Evolutionary conservation across 1,140 invertebrate species (phyloP), one percentile per base, ranked within the genome.

Genomic region (Oryctes rhinoceros): DNA sequence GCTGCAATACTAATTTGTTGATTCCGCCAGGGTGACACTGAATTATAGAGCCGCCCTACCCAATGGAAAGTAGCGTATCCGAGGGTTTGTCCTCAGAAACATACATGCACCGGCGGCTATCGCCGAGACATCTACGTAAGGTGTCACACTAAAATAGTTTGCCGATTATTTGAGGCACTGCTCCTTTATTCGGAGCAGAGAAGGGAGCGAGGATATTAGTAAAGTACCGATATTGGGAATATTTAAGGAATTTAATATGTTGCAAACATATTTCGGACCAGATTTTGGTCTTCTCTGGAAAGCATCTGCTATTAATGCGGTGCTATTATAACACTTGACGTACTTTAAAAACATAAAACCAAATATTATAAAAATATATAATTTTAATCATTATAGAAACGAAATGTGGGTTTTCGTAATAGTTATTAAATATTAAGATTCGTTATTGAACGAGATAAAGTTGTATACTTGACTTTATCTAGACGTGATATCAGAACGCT

Each of bases 1-100:
- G 84, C 83, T 84, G 84, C 86, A 86, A 86, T 87, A 87, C 87
- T 87, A 87, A 87, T 87, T 87, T 86, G 87, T 86, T 87, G 86
- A 86, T 87, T 87, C 86, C 85, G 81, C 83, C 81, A 85, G 81
- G 83, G 84, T 83, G 87, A 87, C 87, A 86, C 82, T 87, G 86
- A 87, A 83, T 87, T 87, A 87, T 87, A 81, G 78, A 79, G 62
- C 48, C 65, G 15, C 76, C 53, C 76, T 37, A 53, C 15, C 37
- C 13, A 59, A 78, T 39, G 62, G 78, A 59, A 59, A 47, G 78
- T 39, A 35, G 20, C 74, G 74, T 39, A 18, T 10, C 76, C 44
- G 44, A 44, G 39, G 39, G 39, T 10, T 44, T 44, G 39, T 44
- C 39, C 39, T 44, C 76, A 24, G 15, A 53, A 39, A 18, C 74